phyloP scores from a whole-genome alignment of 2,113 vertebrate genomes.

The Donacobius atricapilla region DNA sequence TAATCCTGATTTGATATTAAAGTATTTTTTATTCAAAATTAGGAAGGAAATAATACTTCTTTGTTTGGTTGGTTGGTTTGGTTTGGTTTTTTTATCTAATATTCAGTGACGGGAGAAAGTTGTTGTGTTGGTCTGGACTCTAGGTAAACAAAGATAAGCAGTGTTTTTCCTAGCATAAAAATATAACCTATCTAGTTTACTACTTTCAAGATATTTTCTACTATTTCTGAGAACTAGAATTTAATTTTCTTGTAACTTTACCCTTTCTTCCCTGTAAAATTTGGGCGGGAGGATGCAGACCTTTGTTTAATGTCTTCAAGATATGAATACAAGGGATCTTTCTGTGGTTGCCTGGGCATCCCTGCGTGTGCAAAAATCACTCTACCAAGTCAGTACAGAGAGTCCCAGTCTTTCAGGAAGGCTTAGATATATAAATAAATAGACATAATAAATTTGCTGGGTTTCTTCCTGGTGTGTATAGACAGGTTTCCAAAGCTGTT shows the following conservation, averaged over 20 bases:
- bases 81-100: neutral
- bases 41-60: neutral
- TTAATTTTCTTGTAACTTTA: neutral
- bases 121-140: neutral
- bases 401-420: neutral
- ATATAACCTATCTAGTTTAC: neutral
- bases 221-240: neutral
- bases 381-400: neutral
- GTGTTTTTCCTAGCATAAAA: neutral
- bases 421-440: neutral
- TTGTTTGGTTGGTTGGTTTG: neutral
- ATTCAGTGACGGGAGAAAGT: neutral
- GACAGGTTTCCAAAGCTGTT: neutral
- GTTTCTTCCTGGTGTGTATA: neutral
- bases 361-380: neutral
- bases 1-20: neutral
- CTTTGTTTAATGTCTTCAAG: neutral
- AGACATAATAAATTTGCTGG: neutral
- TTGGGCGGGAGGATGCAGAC: neutral
- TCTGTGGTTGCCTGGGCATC: neutral
- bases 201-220: neutral
- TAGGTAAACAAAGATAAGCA: neutral
- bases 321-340: neutral
- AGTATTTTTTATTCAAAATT: neutral
- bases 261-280: neutral